Base-by-base conservation (phyloP, 2,888 invertebrate species). In the Leptopilina drosophilae region DNA sequence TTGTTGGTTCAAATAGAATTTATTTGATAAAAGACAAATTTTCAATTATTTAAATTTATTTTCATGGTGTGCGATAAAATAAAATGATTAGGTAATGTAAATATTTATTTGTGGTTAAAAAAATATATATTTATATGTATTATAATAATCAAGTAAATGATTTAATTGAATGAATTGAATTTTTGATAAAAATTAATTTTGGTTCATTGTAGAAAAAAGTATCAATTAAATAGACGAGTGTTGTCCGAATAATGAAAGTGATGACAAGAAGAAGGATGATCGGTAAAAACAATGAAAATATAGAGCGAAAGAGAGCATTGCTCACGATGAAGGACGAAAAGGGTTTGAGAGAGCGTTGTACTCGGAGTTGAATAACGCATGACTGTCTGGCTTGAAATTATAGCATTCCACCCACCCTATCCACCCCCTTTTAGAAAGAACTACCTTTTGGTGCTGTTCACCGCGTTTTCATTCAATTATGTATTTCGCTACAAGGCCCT, bases 361-460 rank as follows among this genome's bases (percentile, higher is more conserved):
- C 79, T 77, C 81, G 80, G 76, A 84, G 86, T 85, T 90, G 89
- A 90, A 90, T 90, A 90, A 90, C 89, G 87, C 90, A 90, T 90
- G 89, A 88, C 89, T 88, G 89, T 90, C 90, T 90, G 88, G 88
- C 87, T 87, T 87, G 85, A 89, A 89, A 90, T 90, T 90, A 89
- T 87, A 87, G 89, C 87, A 89, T 89, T 87, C 69, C 67, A 11
- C 62, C 64, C 46, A 49, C 73, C 64, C 78, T 69, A 12, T 33
- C 76, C 78, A 66, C 26, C 49, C 62, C 64, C 78, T 82, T 81
- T 80, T 82, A 80, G 81, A 76, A 76, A 66, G 80, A 84, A 85
- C 84, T 85, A 87, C 87, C 88, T 85, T 84, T 83, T 84, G 85
- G 84, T 86, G 82, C 79, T 81, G 83, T 86, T 83, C 84, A 78